Percentiles rank a stretch among this genome's conserved stretches.
phyloP scores from a whole-genome alignment of 2,113 vertebrate genomes.

The Apodemus sylvaticus region DNA sequence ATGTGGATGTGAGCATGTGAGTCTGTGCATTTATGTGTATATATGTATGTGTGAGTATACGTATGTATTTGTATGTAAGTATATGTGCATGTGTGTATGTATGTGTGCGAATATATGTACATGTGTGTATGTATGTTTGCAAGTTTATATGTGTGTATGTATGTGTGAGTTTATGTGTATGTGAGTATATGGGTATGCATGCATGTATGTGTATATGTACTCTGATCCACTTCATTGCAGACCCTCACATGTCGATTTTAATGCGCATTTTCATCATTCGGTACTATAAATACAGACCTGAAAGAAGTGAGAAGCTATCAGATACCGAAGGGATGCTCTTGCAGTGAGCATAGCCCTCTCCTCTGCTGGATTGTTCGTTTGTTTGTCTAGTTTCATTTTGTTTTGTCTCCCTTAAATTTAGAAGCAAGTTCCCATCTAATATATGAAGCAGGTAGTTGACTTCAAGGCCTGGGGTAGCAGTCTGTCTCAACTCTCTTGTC shows the following conservation, averaged over 20 bases:
- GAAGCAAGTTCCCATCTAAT: neutral
- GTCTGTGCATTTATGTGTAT: no score
- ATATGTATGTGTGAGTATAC: neutral
- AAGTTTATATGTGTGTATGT: no score
- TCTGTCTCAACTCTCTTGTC: neutral
- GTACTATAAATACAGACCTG: neutral
- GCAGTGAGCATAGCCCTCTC: neutral
- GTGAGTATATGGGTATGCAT: no score
- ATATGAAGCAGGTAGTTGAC: neutral
- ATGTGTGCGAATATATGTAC: no score
- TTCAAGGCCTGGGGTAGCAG: neutral
- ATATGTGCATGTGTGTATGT: neutral
- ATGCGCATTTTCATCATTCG: neutral
- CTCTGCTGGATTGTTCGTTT: neutral
- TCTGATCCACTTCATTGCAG: neutral
- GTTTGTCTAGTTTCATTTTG: neutral
- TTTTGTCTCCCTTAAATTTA: neutral
- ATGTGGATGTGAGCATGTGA: no score
- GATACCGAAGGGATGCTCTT: neutral
- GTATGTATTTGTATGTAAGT: neutral
- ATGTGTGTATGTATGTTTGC: no score
- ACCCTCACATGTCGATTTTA: neutral
- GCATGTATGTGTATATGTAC: neutral
- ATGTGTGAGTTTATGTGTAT: no score
- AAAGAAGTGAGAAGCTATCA: neutral